These are phyloP conservation scores for Drosophila lowei DNA, from an alignment of 1,140 invertebrate species.

Conservation along the genomic window DNA sequence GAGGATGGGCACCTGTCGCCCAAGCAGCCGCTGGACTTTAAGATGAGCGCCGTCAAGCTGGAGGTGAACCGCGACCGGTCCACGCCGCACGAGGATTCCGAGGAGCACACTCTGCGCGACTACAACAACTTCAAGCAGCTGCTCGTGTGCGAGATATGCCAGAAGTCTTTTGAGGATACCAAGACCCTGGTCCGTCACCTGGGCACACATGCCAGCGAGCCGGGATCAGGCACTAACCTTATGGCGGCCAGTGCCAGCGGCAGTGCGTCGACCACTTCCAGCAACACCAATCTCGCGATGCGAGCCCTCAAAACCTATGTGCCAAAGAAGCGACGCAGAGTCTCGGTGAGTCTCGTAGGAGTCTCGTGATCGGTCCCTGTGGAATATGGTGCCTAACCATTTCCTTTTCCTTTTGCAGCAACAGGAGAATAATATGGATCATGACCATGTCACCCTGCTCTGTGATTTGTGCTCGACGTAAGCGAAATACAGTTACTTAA, in stretches of 20 bases:
- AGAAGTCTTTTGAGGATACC: conserved; percentile 91
- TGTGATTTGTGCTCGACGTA: conserved; percentile 92
- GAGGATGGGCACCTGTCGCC: conserved; percentile 55
- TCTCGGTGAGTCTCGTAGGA: conserved; percentile 79
- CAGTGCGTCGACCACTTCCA: conserved; percentile 41
- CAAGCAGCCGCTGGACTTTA: conserved; percentile 75
- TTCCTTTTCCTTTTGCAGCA: conserved; percentile 50
- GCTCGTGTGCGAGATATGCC: conserved; percentile 91
- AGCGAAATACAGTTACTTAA: not conserved
- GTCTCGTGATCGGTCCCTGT: not conserved
- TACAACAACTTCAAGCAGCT: conserved; percentile 84
- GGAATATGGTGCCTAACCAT: no score
- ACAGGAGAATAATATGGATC: conserved; percentile 80
- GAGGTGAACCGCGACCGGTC: conserved; percentile 52
- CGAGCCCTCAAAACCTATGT: conserved; percentile 84
- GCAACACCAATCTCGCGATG: conserved; percentile 54
- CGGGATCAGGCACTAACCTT: conserved; percentile 17
- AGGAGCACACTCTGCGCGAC: conserved; percentile 69
- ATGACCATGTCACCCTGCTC: conserved; percentile 79
- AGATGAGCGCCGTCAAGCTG: conserved; percentile 70
- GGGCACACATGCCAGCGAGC: conserved; percentile 86
- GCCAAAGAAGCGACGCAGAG: conserved; percentile 85
- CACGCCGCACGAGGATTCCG: conserved; percentile 50
- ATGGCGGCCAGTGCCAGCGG: conserved; percentile 34
- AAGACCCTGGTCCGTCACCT: conserved; percentile 92